These are phyloP conservation scores for Edolisoma coerulescens DNA, from an alignment of 2,113 vertebrate species.

Conservation along the genomic window DNA sequence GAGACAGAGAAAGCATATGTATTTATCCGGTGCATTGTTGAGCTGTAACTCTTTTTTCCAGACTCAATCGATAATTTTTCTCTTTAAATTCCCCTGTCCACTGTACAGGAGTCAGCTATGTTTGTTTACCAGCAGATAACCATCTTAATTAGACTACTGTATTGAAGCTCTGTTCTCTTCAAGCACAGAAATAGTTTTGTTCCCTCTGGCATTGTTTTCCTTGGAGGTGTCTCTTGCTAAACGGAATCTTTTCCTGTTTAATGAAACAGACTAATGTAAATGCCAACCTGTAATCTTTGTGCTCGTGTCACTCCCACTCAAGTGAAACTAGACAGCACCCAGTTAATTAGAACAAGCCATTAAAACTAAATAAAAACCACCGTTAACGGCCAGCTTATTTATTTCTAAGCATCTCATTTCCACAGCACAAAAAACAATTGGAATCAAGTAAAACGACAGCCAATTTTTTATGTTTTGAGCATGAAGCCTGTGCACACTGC, in stretches of 20 bases:
- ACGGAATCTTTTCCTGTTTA: neutral
- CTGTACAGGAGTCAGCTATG: slow-evolving; percentile 21
- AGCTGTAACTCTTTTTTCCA: neutral
- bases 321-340: slow-evolving; percentile 20
- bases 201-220: slow-evolving; percentile 45
- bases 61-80: slow-evolving; percentile 15
- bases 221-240: slow-evolving; percentile 23
- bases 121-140: slow-evolving; percentile 66
- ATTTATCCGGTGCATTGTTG: neutral
- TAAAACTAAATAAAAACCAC: slow-evolving; percentile 6
- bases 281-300: slow-evolving; percentile 16
- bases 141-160: slow-evolving; percentile 68
- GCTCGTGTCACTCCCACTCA: neutral
- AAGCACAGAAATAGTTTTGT: slow-evolving; percentile 30
- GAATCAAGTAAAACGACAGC: neutral
- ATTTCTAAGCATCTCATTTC: slow-evolving; percentile 13
- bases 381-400: neutral
- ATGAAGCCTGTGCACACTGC: neutral
- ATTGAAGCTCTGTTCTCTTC: slow-evolving; percentile 16
- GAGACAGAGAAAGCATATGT: neutral
- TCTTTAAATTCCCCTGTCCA: slow-evolving; percentile 12
- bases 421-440: neutral
- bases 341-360: slow-evolving; percentile 40
- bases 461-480: neutral
- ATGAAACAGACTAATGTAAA: slow-evolving; percentile 38